Evolutionary conservation across 2,888 invertebrate genomes (phyloP), one percentile per base, ranked within the genome.

Genomic region (Xanthia togata): DNA sequence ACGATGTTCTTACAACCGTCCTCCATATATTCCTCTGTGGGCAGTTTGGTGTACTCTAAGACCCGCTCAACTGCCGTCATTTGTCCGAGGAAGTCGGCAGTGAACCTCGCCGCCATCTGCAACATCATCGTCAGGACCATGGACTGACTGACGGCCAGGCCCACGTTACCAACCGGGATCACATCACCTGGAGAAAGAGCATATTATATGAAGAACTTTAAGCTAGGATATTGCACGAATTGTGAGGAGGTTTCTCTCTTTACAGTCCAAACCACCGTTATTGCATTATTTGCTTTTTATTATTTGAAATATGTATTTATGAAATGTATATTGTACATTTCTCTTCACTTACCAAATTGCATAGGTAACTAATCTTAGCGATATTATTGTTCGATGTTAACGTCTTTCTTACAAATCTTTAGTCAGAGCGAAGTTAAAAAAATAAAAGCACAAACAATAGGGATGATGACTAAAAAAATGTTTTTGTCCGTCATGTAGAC

Each of bases 91-190:
- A 98, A 97, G 93, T 99, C 98, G 0, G 98, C 98, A 20, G 98
- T 98, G 91, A 98, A 98, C 31, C 98, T 95, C 91, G 99, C 98
- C 0, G 98, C 98, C 98, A 98, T 98, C 88, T 97, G 97, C 79
- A 97, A 91, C 92, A 98, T 93, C 89, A 97, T 97, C 2, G 97
- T 97, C 64, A 97, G 91, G 1, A 97, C 94, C 92, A 97, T 96
- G 1, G 97, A 97, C 93, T 97, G 97, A 65, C 97, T 97, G 64
- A 98, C 97, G 0, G 97, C 97, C 72, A 98, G 91, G 59, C 97
- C 98, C 17, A 97, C 97, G 89, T 97, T 96, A 8, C 97, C 97
- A 38, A 96, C 96, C 0, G 94, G 92, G 60, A 96, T 92, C 3
- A 91, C 2, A 3, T 87, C 87, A 70, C 90, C 96, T 96, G 67